Evolutionary conservation across 2,113 vertebrate genomes (phyloP).

Genomic region (Rafetus swinhoei): DNA sequence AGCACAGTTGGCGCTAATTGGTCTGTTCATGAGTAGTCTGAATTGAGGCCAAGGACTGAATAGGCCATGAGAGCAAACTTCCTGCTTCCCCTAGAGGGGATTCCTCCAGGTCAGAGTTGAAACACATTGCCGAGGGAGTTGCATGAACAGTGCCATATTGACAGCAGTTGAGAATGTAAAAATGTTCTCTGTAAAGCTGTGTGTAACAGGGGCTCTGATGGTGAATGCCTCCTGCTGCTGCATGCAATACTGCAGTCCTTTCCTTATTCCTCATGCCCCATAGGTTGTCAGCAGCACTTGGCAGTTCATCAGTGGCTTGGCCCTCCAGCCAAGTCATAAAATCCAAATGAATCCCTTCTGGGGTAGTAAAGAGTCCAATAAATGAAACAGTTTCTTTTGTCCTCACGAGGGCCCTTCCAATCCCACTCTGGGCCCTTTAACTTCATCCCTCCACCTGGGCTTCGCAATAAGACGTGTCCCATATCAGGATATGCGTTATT

Average conservation of each 20-base stretch:
- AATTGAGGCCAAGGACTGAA: background rate
- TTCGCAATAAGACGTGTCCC: background rate
- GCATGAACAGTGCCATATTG: background rate
- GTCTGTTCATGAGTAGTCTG: background rate
- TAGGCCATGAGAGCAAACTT: background rate
- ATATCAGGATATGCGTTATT: background rate
- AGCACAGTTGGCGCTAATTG: background rate
- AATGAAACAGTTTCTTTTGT: background rate
- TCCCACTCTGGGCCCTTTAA: background rate
- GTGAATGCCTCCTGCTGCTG: background rate
- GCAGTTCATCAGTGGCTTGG: background rate
- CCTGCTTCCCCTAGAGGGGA: background rate
- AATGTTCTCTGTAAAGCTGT: background rate
- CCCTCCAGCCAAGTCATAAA: background rate
- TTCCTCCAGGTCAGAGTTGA: background rate
- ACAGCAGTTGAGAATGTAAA: background rate
- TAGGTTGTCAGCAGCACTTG: background rate
- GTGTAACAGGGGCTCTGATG: background rate
- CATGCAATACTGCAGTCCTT: background rate
- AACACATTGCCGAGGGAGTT: background rate
- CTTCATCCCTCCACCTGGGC: background rate
- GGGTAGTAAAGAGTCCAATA: background rate
- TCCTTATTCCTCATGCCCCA: background rate
- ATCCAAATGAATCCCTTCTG: background rate
- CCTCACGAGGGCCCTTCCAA: background rate